Base-by-base conservation (phyloP, 2,888 invertebrate genomes). In the Apotomis capreana region DNA sequence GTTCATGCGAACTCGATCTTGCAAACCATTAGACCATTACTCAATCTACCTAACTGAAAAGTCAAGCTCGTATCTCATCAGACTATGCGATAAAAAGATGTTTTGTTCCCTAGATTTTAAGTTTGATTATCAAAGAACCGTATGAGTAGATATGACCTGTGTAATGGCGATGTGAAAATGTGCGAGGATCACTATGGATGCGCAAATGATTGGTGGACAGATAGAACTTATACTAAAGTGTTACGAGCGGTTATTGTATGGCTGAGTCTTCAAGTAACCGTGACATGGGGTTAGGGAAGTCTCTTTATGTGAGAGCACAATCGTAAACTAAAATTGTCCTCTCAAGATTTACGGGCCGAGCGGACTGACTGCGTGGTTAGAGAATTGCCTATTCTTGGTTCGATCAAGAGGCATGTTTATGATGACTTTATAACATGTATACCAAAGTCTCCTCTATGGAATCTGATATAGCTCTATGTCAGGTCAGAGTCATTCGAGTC, bases 21-120 rank as follows among this genome's bases (percentile, higher is more conserved):
- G 37, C 58, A 58, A 37, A 58, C 58, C 58, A 10, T 37, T 37
- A 58, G 36, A 6, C 58, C 37, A 58, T 58, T 58, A 58, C 58
- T 58, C 58, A 58, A 58, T 37, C 58, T 58, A 58, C 37, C 37
- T 58, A 10, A 5, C 40, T 0, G 55, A 26, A 26, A 5, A 58
- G 5, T 26, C 37, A 57, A 57, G 12, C 4, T 58, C 36, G 10
- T 57, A 57, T 58, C n/a, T 58, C 26, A 36, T 36, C 6, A 36
- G 5, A 12, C 5, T 12, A 37, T 12, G 37, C 0, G 12, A 57
- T 37, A 36, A 12, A 49, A 57, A 36, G 2, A 3, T 5, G 26
- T 26, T 37, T 58, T 37, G 5, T 37, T 58, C 57, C 37, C 5
- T 49, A 6, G 9, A 12, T 4, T 0, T n/a, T 58, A 58, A n/a